These are phyloP conservation scores for Amblyopsis rosae DNA, from an alignment of 2,113 vertebrate species.

Conservation along the genomic window DNA sequence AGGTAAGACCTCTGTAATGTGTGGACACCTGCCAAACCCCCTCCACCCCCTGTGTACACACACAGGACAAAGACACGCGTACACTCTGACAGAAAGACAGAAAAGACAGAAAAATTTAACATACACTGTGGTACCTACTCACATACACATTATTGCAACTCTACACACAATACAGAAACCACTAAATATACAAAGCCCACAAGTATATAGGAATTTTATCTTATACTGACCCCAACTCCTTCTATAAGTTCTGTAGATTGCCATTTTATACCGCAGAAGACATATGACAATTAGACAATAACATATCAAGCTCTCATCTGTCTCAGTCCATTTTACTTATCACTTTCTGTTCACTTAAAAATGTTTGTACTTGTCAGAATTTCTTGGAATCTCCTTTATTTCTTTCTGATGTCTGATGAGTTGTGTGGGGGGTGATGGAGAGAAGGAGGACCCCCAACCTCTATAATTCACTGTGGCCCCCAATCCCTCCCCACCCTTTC, in stretches of 20 bases:
- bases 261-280: too few relatives aligned
- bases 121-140: neutral
- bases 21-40: conserved; percentile 37
- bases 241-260: too few relatives aligned
- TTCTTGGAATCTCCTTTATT: conserved; percentile 22
- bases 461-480: conserved; percentile 12
- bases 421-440: neutral
- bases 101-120: neutral
- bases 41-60: neutral
- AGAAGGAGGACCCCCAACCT: conserved; percentile 18
- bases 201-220: too few relatives aligned
- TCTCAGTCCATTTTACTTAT: conserved; percentile 1
- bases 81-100: neutral
- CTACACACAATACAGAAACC: neutral
- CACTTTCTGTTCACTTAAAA: neutral
- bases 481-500: neutral
- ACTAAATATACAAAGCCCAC: too few relatives aligned
- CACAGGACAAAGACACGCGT: neutral
- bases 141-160: neutral
- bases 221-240: too few relatives aligned
- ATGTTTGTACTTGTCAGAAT: neutral
- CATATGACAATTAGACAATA: too few relatives aligned
- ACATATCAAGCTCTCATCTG: too few relatives aligned
- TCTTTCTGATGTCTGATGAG: conserved; percentile 20
- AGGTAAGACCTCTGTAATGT: conserved; percentile 24